These are phyloP conservation scores for Unio pictorum DNA, from an alignment of 2,888 invertebrate species.

Conservation along the genomic window DNA sequence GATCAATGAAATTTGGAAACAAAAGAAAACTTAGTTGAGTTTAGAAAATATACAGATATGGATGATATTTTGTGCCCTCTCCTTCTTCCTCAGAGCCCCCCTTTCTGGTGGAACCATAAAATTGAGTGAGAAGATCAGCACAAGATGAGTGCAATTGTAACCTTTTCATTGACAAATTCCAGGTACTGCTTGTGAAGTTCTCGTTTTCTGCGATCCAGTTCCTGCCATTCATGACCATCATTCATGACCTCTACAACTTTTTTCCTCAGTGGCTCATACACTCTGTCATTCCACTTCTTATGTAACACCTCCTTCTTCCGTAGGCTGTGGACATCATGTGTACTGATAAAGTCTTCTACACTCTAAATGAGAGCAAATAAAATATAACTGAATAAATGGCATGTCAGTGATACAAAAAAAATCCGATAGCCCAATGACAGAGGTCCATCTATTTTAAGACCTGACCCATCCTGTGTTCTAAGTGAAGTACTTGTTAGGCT, in stretches of 20 bases:
- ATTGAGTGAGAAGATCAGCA: not conserved
- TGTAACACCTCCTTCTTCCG: slow-evolving; percentile 68
- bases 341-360: slow-evolving; percentile 46
- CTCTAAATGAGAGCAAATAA: slow-evolving; percentile 40
- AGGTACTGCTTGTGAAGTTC: slow-evolving; percentile 67
- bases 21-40: too few species aligned
- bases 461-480: too few species aligned
- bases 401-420: too few species aligned
- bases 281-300: slow-evolving; percentile 66
- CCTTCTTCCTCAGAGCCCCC: not conserved
- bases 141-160: slow-evolving; percentile 20
- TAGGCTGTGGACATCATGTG: slow-evolving; percentile 52
- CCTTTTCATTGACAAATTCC: slow-evolving; percentile 68
- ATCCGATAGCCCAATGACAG: too few species aligned
- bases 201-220: slow-evolving; percentile 59
- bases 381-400: too few species aligned
- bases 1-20: too few species aligned
- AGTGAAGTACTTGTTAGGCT: too few species aligned
- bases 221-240: slow-evolving; percentile 55
- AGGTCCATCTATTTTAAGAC: too few species aligned
- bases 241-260: slow-evolving; percentile 59
- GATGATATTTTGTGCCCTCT: too few species aligned
- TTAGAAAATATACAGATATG: too few species aligned
- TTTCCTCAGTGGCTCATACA: slow-evolving; percentile 65
- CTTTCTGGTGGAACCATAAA: not conserved